These are phyloP conservation scores for Lagria hirta DNA, from an alignment of 2,888 invertebrate species.

Conservation along the genomic window DNA sequence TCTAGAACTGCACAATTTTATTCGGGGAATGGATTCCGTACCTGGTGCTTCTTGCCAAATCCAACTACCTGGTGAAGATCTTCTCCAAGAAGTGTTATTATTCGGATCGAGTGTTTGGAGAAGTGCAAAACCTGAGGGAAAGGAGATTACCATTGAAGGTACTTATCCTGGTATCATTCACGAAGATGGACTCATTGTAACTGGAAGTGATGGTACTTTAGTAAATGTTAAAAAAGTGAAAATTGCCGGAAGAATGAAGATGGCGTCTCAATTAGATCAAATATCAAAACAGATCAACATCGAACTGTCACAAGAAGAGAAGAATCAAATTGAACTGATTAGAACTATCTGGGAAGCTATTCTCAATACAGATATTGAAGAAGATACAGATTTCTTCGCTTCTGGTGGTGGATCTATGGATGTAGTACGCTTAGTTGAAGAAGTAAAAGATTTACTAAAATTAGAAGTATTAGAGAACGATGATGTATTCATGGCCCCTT, in stretches of 20 bases:
- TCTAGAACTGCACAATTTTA: constrained; percentile 84
- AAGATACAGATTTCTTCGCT: constrained; percentile 87
- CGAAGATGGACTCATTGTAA: constrained; percentile 75
- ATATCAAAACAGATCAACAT: constrained; percentile 58
- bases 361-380: constrained; percentile 71
- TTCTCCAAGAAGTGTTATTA: constrained; percentile 68
- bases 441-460: constrained; percentile 79
- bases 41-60: constrained; percentile 78
- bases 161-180: constrained; percentile 73
- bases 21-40: constrained; percentile 90
- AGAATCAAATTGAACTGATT: constrained; percentile 64
- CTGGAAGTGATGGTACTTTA: constrained; percentile 76
- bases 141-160: constrained; percentile 59
- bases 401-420: constrained; percentile 99
- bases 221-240: constrained; percentile 58
- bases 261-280: constrained; percentile 59
- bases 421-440: constrained; percentile 89
- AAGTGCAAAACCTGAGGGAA: constrained; percentile 59
- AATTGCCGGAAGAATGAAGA: constrained; percentile 69
- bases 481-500: constrained; percentile 90
- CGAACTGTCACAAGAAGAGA: constrained; percentile 74
- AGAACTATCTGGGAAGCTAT: constrained; percentile 83
- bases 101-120: constrained; percentile 81
- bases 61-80: constrained; percentile 48
- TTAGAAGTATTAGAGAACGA: constrained; percentile 81